Evolutionary conservation across 2,113 vertebrate species (phyloP).

Genomic region (Panthera leo): DNA sequence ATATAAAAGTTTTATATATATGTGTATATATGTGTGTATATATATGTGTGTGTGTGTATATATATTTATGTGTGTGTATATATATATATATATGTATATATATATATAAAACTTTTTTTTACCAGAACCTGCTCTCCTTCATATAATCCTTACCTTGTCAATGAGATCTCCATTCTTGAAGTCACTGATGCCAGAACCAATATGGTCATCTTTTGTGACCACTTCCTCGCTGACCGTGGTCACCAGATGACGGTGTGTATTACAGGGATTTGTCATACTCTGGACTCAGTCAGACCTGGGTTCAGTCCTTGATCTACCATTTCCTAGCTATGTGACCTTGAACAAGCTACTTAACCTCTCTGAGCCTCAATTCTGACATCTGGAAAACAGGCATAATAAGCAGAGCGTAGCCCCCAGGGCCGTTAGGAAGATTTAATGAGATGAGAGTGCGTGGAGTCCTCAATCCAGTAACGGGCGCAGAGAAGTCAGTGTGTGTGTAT

Average conservation of each 20-base stretch:
- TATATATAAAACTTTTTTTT: neutral
- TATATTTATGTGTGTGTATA: no score
- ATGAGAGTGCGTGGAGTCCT: neutral
- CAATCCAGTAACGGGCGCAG: neutral
- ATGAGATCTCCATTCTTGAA: neutral
- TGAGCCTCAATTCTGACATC: neutral
- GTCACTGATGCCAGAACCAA: neutral
- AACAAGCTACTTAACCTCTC: neutral
- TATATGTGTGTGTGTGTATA: no score
- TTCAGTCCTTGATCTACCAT: neutral
- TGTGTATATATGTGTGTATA: no score
- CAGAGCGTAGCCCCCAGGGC: neutral
- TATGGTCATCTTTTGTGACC: neutral
- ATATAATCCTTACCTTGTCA: neutral
- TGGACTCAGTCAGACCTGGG: neutral
- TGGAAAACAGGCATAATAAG: neutral
- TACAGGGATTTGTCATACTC: neutral
- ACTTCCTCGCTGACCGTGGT: neutral
- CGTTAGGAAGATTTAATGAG: neutral
- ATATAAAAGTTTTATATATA: no score
- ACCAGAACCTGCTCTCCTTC: neutral
- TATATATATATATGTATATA: no score
- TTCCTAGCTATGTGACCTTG: neutral
- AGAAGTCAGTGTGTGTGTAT: rapidly evolving
- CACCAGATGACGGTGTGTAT: neutral